These are phyloP conservation scores for Neosilurus mollespiculum DNA, from an alignment of 2,797 vertebrate species.

Conservation along the genomic window DNA sequence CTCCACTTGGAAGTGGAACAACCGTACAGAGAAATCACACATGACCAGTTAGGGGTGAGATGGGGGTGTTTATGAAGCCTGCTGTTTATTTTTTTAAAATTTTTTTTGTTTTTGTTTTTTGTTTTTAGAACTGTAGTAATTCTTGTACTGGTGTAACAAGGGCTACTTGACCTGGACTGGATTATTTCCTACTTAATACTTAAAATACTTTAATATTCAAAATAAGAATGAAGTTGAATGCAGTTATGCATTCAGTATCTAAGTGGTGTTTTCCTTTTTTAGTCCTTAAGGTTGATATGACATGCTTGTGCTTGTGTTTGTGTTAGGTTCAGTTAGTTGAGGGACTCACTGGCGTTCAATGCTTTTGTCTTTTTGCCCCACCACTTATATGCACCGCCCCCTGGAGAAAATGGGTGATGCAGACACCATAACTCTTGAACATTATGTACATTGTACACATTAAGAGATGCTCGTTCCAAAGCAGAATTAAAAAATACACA, in stretches of 20 bases:
- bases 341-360: background rate
- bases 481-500: slow-evolving; percentile 31
- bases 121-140: background rate
- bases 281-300: background rate
- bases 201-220: background rate
- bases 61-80: no score
- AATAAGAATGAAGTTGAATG: background rate
- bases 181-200: background rate
- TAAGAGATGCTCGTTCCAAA: background rate
- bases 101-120: no score
- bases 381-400: background rate
- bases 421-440: background rate
- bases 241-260: background rate
- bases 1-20: slow-evolving; percentile 18
- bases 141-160: background rate
- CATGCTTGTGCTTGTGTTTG: background rate
- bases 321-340: background rate
- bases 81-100: no score
- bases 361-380: background rate
- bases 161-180: background rate
- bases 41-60: no score
- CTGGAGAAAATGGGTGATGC: background rate
- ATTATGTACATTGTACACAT: background rate
- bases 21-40: slow-evolving; percentile 12
- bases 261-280: background rate